These are phyloP conservation scores for Pseudonaja textilis DNA, from an alignment of 2,113 vertebrate species.

Conservation along the genomic window DNA sequence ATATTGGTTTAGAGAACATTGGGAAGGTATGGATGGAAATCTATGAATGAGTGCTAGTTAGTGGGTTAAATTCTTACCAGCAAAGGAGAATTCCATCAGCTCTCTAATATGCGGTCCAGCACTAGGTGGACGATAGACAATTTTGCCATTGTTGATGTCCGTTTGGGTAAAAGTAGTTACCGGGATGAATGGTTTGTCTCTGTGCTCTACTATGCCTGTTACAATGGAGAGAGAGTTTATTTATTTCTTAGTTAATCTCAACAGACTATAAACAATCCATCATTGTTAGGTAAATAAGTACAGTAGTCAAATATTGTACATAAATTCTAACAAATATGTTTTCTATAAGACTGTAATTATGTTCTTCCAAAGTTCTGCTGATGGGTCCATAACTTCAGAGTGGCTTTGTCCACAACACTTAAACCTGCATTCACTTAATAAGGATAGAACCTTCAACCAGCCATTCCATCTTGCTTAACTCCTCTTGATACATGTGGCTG, in stretches of 20 bases:
- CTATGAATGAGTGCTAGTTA: too few relatives aligned
- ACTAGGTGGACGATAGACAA: conserved; percentile 83
- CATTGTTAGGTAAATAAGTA: background rate
- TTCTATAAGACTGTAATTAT: background rate
- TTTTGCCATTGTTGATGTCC: conserved; percentile 81
- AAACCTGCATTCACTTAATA: background rate
- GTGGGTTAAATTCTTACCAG: conserved; percentile 69
- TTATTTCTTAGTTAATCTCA: background rate
- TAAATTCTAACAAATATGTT: background rate
- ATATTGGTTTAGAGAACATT: background rate
- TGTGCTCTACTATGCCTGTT: conserved; percentile 83
- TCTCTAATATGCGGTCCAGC: conserved; percentile 86
- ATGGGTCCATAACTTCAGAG: background rate
- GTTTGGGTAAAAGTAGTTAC: conserved; percentile 83
- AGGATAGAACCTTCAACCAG: background rate
- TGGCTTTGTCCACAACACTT: background rate
- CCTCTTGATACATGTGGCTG: background rate
- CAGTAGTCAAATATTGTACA: background rate
- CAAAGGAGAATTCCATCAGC: conserved; percentile 89
- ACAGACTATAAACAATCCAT: background rate
- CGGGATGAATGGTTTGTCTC: conserved; percentile 72
- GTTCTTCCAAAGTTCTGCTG: background rate
- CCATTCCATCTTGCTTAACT: background rate
- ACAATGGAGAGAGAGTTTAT: background rate
- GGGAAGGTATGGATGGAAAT: background rate